A percentile compares a stretch with the other conserved stretches of the same genome.
These are phyloP conservation scores for Calephelis perditalis DNA, from an alignment of 2,888 invertebrate species.

Conservation along the genomic window DNA sequence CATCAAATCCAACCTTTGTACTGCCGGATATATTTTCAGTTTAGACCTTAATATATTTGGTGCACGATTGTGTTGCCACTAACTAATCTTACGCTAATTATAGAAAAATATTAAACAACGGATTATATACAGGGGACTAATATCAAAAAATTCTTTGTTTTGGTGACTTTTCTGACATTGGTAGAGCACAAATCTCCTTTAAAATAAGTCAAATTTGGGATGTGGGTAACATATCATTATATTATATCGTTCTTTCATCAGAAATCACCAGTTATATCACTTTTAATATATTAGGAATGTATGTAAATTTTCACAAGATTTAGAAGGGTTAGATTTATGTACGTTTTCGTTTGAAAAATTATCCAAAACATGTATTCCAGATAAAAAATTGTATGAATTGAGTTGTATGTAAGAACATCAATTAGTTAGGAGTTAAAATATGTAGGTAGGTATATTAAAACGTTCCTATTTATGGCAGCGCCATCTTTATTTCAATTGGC, in stretches of 20 bases:
- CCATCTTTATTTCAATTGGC: no score
- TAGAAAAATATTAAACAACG: slow-evolving; percentile 38
- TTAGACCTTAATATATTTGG: slow-evolving; percentile 19
- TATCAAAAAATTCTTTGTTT: slow-evolving; percentile 8
- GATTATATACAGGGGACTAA: slow-evolving; percentile 32
- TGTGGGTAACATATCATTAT: no score
- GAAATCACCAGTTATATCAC: no score
- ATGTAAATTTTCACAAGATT: slow-evolving; percentile 11
- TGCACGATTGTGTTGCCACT: slow-evolving; percentile 25
- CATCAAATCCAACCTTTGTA: background rate
- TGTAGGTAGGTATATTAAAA: background rate
- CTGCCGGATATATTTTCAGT: slow-evolving; percentile 11
- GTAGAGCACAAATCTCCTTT: background rate
- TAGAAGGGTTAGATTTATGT: background rate
- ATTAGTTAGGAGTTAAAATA: no score
- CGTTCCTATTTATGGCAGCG: no score
- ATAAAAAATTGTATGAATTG: no score
- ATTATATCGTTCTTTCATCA: no score
- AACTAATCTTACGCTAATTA: slow-evolving; percentile 30
- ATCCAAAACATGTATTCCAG: no score
- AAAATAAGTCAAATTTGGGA: no score
- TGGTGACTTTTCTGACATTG: slow-evolving; percentile 2
- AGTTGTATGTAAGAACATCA: no score
- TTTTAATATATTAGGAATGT: background rate
- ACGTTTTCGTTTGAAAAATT: no score